Evolutionary conservation across 2,888 invertebrate genomes (phyloP), one percentile per base, ranked within the genome.

Genomic region (Amiota minor): DNA sequence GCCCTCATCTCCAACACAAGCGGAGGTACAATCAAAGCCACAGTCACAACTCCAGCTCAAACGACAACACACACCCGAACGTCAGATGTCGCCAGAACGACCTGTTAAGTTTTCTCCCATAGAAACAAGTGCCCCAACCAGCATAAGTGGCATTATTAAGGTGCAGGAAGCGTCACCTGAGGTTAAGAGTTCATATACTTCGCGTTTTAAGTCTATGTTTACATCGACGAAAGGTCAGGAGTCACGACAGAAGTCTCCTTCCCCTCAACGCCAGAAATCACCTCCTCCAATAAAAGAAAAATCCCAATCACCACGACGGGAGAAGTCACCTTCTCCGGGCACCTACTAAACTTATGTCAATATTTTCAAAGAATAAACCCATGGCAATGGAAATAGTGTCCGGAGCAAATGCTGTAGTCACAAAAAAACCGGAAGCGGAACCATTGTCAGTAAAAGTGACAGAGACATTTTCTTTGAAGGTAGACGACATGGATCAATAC

Each of bases 401-500:
- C 47, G 80, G 84, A 46, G 76, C 79, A 0, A 80, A 83, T 16
- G 76, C 79, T 0, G 81, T 80, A 9, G 75, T 80, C 10, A 68
- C 76, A 20, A 88, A 85, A 53, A 80, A 83, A 55, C 77, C 88
- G 4, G 88, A 86, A 20, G 77, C 82, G 0, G 87, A 89, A 16
- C 83, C 82, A 0, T 75, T 86, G 14, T 82, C 88, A 0, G 88
- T 88, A 10, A 88, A 84, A 12, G 88, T 89, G 0, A 84, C 86
- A 0, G 89, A 89, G 74, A 89, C 89, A 3, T 89, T 89, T 71
- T 89, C 90, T 0, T 81, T 90, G 0, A 90, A 89, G 72, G 89
- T 89, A 14, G 90, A 89, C 49, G 89, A 89, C 72, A 87, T 89
- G 87, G 89, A 89, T 80, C 89, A 89, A 74, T 89, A 89, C 68